Base-by-base conservation (phyloP, 1,140 invertebrate genomes). In the Aleiodes sp. region DNA sequence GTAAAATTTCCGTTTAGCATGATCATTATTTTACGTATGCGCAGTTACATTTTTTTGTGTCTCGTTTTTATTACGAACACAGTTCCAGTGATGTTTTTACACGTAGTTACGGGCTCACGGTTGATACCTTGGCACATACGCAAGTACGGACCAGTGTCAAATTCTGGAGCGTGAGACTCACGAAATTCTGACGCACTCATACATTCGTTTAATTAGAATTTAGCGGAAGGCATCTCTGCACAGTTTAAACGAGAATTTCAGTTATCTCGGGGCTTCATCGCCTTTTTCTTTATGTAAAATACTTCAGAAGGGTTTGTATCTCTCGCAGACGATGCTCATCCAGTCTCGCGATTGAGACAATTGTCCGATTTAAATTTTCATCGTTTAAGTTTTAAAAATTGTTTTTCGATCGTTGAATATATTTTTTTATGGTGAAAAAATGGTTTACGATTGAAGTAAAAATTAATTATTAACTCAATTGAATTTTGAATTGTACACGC, bases 151-250 rank as follows among this genome's bases (percentile, higher is more conserved):
- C 75, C 75, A 78, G 82, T 81, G 79, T 84, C 84, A 83, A 81
- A 84, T 83, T 78, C 78, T 80, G 71, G 79, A 83, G 78, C 84
- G 84, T 85, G 84, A 78, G 84, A 85, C 71, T 68, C 52, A 2
- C 12, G n/a, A 19, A 10, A 62, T 67, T 19, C 28, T 14, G 6
- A 31, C n/a, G 31, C 21, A 33, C 56, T 64, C 52, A 52, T 46
- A 64, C 61, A 26, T 28, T 52, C 59, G 61, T 65, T 70, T 70
- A 73, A 73, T 73, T 70, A 68, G 35, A 59, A 65, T 70, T 73
- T 73, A 66, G 16, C 57, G 46, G 64, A 39, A 39, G 52, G 8
- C 16, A 67, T 59, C 65, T 67, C 24, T 35, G 60, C 68, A 31
- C 31, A 10, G 41, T 10, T 41, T 35, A 26, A 39, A 52, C 21